Percentiles rank a stretch among this genome's conserved stretches.
These are phyloP conservation scores for Drosophila persimilis DNA, from an alignment of 1,140 invertebrate genomes.

Conservation along the genomic window DNA sequence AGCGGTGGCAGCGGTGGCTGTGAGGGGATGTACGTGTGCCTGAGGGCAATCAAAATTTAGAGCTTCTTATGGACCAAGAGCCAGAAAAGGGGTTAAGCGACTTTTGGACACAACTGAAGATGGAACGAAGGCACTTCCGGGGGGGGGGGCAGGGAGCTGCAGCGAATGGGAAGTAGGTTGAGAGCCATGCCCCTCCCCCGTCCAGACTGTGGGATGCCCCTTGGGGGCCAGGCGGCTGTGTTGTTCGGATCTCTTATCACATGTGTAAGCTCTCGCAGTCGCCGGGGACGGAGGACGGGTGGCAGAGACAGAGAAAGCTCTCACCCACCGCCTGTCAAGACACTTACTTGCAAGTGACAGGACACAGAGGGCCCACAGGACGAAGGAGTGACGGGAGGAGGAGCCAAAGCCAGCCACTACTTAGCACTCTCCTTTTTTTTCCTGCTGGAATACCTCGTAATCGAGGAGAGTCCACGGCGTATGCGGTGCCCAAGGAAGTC, in stretches of 20 bases:
- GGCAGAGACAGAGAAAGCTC: conserved; percentile 8
- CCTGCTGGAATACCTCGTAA: too few species aligned
- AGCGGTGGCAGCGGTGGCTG: too few species aligned
- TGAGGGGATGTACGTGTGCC: too few species aligned
- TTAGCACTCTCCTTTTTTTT: conserved; percentile 59
- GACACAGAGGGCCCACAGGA: too few species aligned
- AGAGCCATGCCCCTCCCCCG: not conserved
- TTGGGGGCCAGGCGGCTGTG: conserved; percentile 4
- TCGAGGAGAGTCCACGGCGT: too few species aligned
- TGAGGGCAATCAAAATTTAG: too few species aligned
- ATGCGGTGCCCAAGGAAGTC: too few species aligned
- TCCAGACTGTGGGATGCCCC: conserved; percentile 24
- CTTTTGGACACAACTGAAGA: too few species aligned
- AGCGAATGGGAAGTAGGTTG: too few species aligned
- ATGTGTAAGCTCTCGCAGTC: not conserved
- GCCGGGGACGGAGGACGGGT: not conserved
- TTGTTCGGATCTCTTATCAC: conserved; percentile 44
- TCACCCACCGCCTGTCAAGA: conserved; percentile 11
- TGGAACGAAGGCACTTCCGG: too few species aligned
- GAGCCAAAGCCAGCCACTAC: conserved; percentile 28
- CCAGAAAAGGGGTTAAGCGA: too few species aligned
- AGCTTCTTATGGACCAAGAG: too few species aligned
- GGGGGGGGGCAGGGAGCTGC: not conserved
- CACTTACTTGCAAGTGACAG: conserved; percentile 75
- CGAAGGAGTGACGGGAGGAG: conserved; percentile 58